Percentiles rank a stretch among this genome's conserved stretches.
These are phyloP conservation scores for Trichacis sp. DNA, from an alignment of 2,888 invertebrate species.

Conservation along the genomic window DNA sequence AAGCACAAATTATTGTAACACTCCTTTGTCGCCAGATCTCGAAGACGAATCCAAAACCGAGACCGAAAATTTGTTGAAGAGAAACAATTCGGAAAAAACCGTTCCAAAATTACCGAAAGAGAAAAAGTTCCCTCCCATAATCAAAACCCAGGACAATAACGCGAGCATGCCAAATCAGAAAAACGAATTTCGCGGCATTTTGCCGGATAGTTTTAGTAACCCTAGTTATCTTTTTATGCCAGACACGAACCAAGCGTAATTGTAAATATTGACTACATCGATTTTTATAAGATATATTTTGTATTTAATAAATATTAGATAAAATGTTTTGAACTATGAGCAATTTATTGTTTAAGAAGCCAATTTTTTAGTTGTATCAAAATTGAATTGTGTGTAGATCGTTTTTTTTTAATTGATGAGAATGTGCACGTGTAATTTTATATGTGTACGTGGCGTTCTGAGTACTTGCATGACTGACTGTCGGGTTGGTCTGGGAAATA, in stretches of 20 bases:
- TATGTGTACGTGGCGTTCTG: no score
- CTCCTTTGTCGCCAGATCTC: constrained; percentile 53
- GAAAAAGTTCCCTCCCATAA: constrained; percentile 57
- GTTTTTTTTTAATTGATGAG: no score
- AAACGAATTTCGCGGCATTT: constrained; percentile 57
- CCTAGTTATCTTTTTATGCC: constrained; percentile 65
- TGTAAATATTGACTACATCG: no score
- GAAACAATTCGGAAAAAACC: neutral
- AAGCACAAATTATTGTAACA: constrained; percentile 60
- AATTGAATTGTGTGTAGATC: no score
- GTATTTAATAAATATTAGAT: no score
- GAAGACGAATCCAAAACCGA: constrained; percentile 18
- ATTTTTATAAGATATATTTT: no score
- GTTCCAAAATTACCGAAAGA: constrained; percentile 7
- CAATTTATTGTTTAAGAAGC: no score
- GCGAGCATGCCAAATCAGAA: constrained; percentile 72
- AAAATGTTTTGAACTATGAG: no score
- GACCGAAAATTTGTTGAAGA: neutral
- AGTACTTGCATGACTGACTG: no score
- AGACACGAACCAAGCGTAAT: constrained; percentile 29
- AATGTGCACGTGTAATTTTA: no score
- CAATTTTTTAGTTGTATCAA: no score
- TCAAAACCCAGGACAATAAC: constrained; percentile 69
- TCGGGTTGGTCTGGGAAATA: no score
- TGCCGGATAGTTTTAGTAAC: constrained; percentile 63